phyloP scores from a whole-genome alignment of 2,797 vertebrate species.

The Urocyon cinereoargenteus region DNA sequence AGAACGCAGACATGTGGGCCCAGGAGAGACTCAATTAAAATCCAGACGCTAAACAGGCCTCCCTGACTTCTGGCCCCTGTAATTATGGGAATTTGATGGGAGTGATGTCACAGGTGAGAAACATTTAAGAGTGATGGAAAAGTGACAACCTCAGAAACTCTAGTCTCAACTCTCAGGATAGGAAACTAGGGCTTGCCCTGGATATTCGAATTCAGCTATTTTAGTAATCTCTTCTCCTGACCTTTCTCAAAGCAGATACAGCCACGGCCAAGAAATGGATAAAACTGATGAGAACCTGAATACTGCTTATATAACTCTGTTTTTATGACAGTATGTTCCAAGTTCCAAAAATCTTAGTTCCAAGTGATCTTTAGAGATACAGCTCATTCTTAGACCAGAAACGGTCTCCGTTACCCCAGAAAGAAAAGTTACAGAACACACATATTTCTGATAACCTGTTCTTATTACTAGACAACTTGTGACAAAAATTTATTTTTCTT shows the following conservation, averaged over 20 bases:
- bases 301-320: conserved; percentile 12
- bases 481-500: conserved; percentile 68
- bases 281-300: not conserved
- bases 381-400: conserved; percentile 31
- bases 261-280: not conserved
- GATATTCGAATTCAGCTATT: not conserved
- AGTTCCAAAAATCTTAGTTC: conserved; percentile 27
- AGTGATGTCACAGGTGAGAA: accelerated
- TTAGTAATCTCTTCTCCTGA: not conserved
- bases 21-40: not conserved
- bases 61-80: not conserved
- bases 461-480: not conserved
- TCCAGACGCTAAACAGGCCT: not conserved
- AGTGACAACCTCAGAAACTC: not conserved
- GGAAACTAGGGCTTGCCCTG: not conserved
- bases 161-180: not conserved
- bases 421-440: conserved; percentile 44
- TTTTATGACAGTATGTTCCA: not conserved
- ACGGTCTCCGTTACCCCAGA: not conserved
- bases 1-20: not conserved
- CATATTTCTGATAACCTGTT: conserved; percentile 4
- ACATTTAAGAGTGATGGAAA: not conserved
- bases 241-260: not conserved
- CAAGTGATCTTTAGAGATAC: conserved; percentile 42
- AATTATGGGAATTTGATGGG: not conserved